Percentiles rank a stretch among this genome's conserved stretches.
phyloP scores from a whole-genome alignment of 2,797 vertebrate species.

The Pterois miles region DNA sequence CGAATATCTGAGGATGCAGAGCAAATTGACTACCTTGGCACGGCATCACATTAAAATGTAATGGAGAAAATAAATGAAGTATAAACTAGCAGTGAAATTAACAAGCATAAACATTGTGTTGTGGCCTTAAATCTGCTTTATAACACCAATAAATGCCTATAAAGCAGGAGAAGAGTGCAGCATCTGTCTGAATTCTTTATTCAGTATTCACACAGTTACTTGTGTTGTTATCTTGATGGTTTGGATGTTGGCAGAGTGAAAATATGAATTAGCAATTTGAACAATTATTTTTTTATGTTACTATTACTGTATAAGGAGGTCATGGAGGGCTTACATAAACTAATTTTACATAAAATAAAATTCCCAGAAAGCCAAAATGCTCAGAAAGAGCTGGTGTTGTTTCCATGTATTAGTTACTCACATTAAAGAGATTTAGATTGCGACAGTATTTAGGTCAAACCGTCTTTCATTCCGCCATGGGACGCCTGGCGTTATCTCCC shows the following conservation, averaged over 20 bases:
- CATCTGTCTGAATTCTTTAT: neutral
- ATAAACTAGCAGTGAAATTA: constrained; percentile 29
- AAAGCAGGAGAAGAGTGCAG: neutral
- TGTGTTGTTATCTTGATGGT: neutral
- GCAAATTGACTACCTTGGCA: neutral
- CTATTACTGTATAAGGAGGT: neutral
- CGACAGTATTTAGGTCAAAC: constrained; percentile 51
- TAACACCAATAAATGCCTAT: constrained; percentile 10
- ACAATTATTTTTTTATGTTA: neutral
- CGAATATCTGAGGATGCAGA: neutral
- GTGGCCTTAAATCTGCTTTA: constrained; percentile 19
- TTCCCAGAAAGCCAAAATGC: neutral
- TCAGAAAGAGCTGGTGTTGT: constrained; percentile 6
- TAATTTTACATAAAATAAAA: neutral
- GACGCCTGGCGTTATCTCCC: constrained; percentile 26
- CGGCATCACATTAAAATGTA: constrained; percentile 2
- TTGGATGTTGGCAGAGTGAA: too few relatives aligned
- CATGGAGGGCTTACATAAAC: neutral
- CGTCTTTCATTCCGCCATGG: constrained; percentile 10
- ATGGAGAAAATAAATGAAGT: constrained; percentile 12
- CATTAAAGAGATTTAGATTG: constrained; percentile 6
- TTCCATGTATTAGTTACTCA: constrained; percentile 4
- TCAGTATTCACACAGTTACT: neutral
- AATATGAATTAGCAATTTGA: neutral
- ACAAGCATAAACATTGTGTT: constrained; percentile 22